phyloP scores from a whole-genome alignment of 2,113 vertebrate species.

The Paraplagusia blochii region DNA sequence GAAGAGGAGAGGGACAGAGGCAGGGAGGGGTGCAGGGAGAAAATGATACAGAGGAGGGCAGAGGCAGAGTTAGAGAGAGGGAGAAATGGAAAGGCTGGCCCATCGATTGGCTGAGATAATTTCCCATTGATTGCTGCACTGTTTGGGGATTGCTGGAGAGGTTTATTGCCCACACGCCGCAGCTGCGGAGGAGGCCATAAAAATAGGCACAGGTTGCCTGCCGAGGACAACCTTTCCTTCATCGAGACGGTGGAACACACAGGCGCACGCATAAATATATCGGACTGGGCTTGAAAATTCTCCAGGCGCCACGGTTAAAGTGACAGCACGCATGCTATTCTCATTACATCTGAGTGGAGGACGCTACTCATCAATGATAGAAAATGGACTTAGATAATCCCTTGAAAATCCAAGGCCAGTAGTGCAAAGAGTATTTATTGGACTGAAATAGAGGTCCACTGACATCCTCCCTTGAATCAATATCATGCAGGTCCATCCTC shows the following conservation, averaged over 20 bases:
- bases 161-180: conserved; percentile 78
- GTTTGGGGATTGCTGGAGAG: conserved; percentile 74
- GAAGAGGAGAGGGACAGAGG: conserved; percentile 37
- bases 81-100: conserved; percentile 65
- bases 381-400: conserved; percentile 37
- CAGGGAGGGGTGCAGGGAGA: conserved; percentile 11
- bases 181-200: conserved; percentile 71
- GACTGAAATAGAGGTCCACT: conserved; percentile 44
- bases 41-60: conserved; percentile 50
- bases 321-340: conserved; percentile 34
- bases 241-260: conserved; percentile 46
- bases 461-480: conserved; percentile 60
- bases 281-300: conserved; percentile 14
- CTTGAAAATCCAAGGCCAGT: conserved; percentile 46
- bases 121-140: conserved; percentile 80
- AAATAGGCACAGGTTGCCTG: conserved; percentile 67
- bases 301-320: conserved; percentile 36
- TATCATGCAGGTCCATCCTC: conserved; percentile 48
- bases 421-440: conserved; percentile 58
- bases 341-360: conserved; percentile 36
- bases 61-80: conserved; percentile 35
- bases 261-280: conserved; percentile 10
- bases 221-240: conserved; percentile 63
- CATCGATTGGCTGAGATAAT: conserved; percentile 79
- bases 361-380: conserved; percentile 28